These are phyloP conservation scores for Parthenolecanium corni DNA, from an alignment of 2,888 invertebrate species.

Conservation along the genomic window DNA sequence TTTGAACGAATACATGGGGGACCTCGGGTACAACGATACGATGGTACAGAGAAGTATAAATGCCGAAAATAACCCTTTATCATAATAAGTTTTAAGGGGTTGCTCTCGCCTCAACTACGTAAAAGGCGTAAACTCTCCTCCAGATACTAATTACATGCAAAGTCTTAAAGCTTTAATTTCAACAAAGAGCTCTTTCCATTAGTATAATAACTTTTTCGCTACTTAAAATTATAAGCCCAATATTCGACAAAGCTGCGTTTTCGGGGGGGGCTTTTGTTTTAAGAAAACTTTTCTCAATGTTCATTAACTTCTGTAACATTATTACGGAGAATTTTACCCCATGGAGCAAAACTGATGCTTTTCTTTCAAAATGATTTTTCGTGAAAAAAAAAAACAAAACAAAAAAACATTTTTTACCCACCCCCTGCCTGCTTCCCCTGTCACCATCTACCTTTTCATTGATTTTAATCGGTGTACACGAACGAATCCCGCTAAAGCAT, in stretches of 20 bases:
- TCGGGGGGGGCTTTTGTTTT: conserved; percentile 19
- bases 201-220: conserved; percentile 29
- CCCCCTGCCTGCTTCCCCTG: no score
- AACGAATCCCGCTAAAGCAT: no score
- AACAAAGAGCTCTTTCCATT: conserved; percentile 29
- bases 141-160: conserved; percentile 28
- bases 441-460: no score
- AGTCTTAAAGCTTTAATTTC: conserved; percentile 28
- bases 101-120: conserved; percentile 21
- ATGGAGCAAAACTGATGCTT: neutral
- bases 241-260: conserved; percentile 25
- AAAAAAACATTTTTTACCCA: no score
- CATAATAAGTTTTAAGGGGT: conserved; percentile 27
- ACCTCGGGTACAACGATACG: conserved; percentile 1
- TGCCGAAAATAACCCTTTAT: conserved; percentile 27
- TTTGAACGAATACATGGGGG: conserved; percentile 8
- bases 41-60: conserved; percentile 14
- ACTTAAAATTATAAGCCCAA: conserved; percentile 29
- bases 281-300: conserved; percentile 26
- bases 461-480: no score
- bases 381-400: no score
- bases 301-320: conserved; percentile 28
- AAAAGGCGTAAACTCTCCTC: conserved; percentile 25
- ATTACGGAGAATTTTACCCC: conserved; percentile 24
- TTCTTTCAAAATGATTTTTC: no score